Evolutionary conservation across 2,113 vertebrate genomes (phyloP), one percentile per base, ranked within the genome.

Genomic region (Passer domesticus): DNA sequence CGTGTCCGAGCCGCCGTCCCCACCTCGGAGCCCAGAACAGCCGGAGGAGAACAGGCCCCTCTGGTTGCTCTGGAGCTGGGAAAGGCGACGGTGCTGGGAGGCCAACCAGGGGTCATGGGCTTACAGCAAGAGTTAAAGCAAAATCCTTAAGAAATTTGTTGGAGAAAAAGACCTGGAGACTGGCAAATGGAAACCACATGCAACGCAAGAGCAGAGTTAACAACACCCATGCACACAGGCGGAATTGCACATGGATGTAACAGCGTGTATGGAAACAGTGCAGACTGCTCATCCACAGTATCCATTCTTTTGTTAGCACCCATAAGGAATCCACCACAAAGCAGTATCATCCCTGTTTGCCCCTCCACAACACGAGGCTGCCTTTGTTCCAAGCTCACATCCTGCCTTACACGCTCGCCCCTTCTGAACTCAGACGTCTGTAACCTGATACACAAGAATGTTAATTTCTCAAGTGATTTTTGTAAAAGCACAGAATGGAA

Each of bases 181-280:
- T n/a, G 46, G 73, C 72, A 96, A 96, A 96, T 89, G 84, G 95
- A 90, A 97, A 97, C 90, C 92, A 92, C 56, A 83, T 28, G 93
- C 44, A 87, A 55, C 0, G 3, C 35, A 74, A 58, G 11, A 43
- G 87, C 31, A 15, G 75, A 35, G 33, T 66, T 67, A 72, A 58
- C 58, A 53, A 33, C 90, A 59, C 3, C 84, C 83, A 16, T 43
- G 83, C 64, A 21, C 33, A 21, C 13, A 11, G 33, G 21, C 1
- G 2, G 33, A 27, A 33, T 18, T 56, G 37, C 7, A 75, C 72
- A 15, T 0, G 11, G 64, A 49, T 23, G 16, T 43, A 47, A 43
- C 35, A 39, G 68, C 19, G 3, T 0, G 15, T 3, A 64, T 24
- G 37, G 47, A 21, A 62, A 87, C 28, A 33, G 69, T 0, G 52